These are phyloP conservation scores for Metopia argyrocephala DNA, from an alignment of 2,888 invertebrate genomes.

Conservation along the genomic window DNA sequence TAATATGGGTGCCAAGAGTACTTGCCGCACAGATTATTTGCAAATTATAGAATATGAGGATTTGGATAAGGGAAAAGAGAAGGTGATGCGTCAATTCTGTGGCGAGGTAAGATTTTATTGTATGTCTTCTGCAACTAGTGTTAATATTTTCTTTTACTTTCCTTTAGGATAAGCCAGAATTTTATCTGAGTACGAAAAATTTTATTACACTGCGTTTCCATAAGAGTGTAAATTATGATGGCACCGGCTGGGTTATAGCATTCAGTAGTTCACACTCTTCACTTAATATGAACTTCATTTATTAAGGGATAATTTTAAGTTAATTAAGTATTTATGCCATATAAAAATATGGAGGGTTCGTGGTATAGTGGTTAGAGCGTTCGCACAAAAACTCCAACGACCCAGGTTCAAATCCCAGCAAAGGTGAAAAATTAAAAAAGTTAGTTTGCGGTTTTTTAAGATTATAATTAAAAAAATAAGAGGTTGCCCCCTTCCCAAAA, in stretches of 20 bases:
- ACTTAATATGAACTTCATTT: not conserved
- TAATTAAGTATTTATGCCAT: no score
- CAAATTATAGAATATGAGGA: conserved; percentile 81
- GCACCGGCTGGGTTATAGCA: conserved; percentile 81
- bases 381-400: no score
- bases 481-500: no score
- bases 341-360: no score
- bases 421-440: no score
- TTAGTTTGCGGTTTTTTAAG: no score
- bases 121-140: no score
- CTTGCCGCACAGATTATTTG: conserved; percentile 84
- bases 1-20: conserved; percentile 82
- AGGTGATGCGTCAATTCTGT: conserved; percentile 79
- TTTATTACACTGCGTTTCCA: conserved; percentile 82
- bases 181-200: conserved; percentile 80
- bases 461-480: no score
- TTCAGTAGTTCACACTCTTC: conserved; percentile 69
- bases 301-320: no score
- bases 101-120: conserved; percentile 74
- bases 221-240: conserved; percentile 84
- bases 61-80: conserved; percentile 63
- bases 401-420: no score
- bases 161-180: conserved; percentile 80
- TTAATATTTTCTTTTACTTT: no score
- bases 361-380: no score